These are phyloP conservation scores for Elephas maximus DNA, from an alignment of 2,113 vertebrate species.

Conservation along the genomic window DNA sequence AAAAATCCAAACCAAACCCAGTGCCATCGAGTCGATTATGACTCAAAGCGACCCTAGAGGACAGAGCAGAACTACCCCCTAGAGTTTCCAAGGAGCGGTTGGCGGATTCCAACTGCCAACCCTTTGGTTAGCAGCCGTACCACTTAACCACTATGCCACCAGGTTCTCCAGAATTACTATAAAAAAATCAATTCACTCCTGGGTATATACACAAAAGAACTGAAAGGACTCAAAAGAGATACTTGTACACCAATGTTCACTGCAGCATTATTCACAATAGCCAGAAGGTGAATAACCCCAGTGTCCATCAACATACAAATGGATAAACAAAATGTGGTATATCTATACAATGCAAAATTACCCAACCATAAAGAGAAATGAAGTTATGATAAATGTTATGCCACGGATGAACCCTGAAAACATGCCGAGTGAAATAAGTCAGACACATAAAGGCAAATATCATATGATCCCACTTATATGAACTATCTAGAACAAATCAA, in stretches of 20 bases:
- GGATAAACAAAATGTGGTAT: not conserved
- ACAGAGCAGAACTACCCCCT: too few relatives aligned
- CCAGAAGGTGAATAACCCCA: not conserved
- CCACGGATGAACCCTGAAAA: not conserved
- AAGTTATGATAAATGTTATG: not conserved
- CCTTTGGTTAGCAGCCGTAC: too few relatives aligned
- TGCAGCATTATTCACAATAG: not conserved
- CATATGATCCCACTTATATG: not conserved
- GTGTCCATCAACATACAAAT: not conserved
- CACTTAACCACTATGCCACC: too few relatives aligned
- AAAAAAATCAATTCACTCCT: not conserved
- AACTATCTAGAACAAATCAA: not conserved
- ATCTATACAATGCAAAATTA: not conserved
- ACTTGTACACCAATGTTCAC: not conserved
- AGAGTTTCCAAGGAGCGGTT: too few relatives aligned
- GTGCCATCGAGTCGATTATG: too few relatives aligned
- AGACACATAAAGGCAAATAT: not conserved
- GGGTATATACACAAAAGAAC: not conserved
- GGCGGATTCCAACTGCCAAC: too few relatives aligned
- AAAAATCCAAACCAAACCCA: too few relatives aligned
- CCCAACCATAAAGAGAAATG: not conserved
- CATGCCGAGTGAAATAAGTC: not conserved
- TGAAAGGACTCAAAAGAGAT: not conserved
- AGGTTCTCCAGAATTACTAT: not conserved
- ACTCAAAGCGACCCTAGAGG: too few relatives aligned